Evolutionary conservation across 2,888 invertebrate genomes (phyloP), one percentile per base, ranked within the genome.

Genomic region (Corbicula japonica): DNA sequence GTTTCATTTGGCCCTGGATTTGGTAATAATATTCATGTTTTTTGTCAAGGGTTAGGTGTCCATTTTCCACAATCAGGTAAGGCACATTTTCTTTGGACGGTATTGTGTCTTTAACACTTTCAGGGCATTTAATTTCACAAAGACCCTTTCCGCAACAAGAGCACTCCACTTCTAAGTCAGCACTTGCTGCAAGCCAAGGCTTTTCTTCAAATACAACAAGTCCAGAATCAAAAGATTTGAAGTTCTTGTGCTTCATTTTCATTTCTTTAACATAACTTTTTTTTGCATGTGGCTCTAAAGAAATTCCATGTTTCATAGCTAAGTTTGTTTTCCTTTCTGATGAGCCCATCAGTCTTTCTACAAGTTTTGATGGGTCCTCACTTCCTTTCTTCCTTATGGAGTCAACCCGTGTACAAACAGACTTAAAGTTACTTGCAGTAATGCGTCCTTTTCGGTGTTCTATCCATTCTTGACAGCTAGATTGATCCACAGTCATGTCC

Each of bases 261-360:
- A 66, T 61, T 30, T 23, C 18, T 34, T 58, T 18, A 3, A 21
- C 56, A 26, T 77, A 81, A 1, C 10, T 6, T 34, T 54, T 52
- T 34, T 76, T 80, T 2, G 76, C 73, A 23, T 23, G 10, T 18
- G 73, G 70, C 21, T 76, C 76, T 18, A 80, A 10, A 3, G 73
- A 73, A 10, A 74, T 26, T 15, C 76, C 73, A 58, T 81, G 76
- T 21, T 81, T 77, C 76, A 81, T 81, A 23, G 73, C 80, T 23
- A 46, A 30, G 18, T 73, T 81, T 35, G n/a, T 65, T 15, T 32
- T 60, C 4, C 23, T 1, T 1, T 46, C 18, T 30, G 32, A 30
- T 1, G 46, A 8, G 5, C 48, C 34, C 46, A 60, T 34, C 12
- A 69, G 26, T 8, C 60, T 69, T 5, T 21, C 18, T 1, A 60